Base-by-base conservation (phyloP, 1,140 invertebrate species). In the Lepeophtheirus salmonis region DNA sequence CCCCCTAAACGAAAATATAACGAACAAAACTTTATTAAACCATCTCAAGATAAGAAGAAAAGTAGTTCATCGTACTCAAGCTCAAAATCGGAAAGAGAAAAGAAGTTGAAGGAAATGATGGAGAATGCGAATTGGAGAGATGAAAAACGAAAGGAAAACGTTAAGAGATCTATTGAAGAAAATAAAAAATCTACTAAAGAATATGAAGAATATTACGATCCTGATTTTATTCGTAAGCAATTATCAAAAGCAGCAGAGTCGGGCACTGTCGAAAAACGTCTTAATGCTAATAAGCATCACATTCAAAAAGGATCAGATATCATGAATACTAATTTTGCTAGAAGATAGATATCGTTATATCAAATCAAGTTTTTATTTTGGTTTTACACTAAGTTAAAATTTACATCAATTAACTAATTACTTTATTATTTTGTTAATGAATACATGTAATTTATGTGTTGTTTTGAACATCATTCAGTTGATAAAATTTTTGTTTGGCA, bases 231-330 rank as follows among this genome's bases (percentile, higher is more conserved):
- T 63, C 80, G 79, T 61, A 77, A 83, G 67, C 77, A 87, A 72
- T 70, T 88, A 48, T 71, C 78, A 10, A 77, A 78, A 64, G 81
- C 80, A 56, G 78, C 79, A 1, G 77, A 77, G 64, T 72, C 75
- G 25, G 74, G 76, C 21, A 80, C 79, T 16, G 77, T 88, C 1
- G 83, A 83, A 67, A 78, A 80, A 63, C 74, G 85, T 67, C 82
- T 89, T 49, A 84, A 81, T 66, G 76, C 83, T 18, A 89, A 87
- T 67, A 76, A 83, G 17, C 84, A 86, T 68, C 85, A 83, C 66
- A 83, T 87, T 57, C 85, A 89, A 69, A 73, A 82, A 61, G 78
- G 77, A 1, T 73, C 73, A 13, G 66, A 68, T 25, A 72, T 79
- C 18, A 84, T 85, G 83, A 75, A 81, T 66, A 73, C 74, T 14